Base-by-base conservation (phyloP, 2,113 vertebrate genomes). In the Hyperopisus bebe region DNA sequence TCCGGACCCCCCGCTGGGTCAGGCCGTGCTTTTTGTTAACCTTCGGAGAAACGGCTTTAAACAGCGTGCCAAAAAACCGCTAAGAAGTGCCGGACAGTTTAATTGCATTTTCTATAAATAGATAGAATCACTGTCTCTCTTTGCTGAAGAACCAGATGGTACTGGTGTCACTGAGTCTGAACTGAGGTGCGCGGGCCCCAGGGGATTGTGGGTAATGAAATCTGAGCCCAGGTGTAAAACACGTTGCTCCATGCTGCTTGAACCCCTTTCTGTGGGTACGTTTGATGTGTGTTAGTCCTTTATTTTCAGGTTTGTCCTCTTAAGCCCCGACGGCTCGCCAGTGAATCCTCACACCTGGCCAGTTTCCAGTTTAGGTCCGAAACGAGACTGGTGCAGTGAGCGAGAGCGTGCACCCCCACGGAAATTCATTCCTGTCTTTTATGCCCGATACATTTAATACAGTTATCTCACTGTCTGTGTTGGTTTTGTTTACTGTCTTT, bases 51-150 rank as follows among this genome's bases (percentile, higher is more conserved):
- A 35, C 50, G 17, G 9, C 24, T 88, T 88, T 53, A 84, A 88
- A 89, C 58, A 74, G 86, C 86, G 42, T 53, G 85, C 90, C 88
- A 86, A 89, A 90, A 66, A 89, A 74, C 31, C 66, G 46, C 84
- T 90, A 90, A 90, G 90, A 90, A 90, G 85, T 11, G 66, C 51
- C 13, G 70, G 89, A 89, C 84, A 90, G 51, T 88, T 80, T 84
- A 90, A 90, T 55, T 90, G 83, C 89, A 50, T 91, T 80, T 90
- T 82, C 91, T 91, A 89, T 90, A 90, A 91, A 90, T 89, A 90
- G 90, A 90, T 90, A 80, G 86, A 89, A 90, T 90, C 82, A 82
- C 88, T 90, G 48, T 42, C 58, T 89, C 53, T 90, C 58, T 83
- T 46, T 85, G 48, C n/a, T 62, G 47, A 85, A 82, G 62, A 89